Evolutionary conservation across 2,113 vertebrate genomes (phyloP).

Genomic region (Monopterus albus): DNA sequence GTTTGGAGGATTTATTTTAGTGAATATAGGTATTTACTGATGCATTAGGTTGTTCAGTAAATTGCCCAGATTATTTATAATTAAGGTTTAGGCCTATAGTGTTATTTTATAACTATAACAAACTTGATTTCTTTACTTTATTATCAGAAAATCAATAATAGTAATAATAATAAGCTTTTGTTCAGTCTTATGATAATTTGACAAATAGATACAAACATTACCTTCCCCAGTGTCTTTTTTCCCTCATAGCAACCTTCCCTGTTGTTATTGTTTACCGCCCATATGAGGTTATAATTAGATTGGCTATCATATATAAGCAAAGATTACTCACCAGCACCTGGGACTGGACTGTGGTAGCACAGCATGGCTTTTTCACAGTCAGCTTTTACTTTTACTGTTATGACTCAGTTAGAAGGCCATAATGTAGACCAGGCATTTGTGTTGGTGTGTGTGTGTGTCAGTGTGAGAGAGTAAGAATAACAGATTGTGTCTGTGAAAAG

Average conservation of each 20-base stretch:
- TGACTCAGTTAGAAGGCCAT: slow-evolving; percentile 70
- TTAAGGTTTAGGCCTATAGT: too few species aligned
- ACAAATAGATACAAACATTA: background rate
- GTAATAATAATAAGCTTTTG: too few species aligned
- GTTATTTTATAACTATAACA: background rate
- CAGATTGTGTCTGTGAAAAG: slow-evolving; percentile 54
- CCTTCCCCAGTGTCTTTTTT: background rate
- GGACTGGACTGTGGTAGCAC: slow-evolving; percentile 63
- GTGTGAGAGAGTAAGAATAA: slow-evolving; percentile 35
- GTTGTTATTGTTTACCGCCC: slow-evolving; percentile 70
- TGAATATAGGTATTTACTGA: too few species aligned
- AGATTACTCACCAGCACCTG: slow-evolving; percentile 71
- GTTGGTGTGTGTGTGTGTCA: slow-evolving; percentile 25
- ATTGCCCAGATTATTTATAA: too few species aligned
- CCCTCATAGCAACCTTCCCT: slow-evolving; percentile 41
- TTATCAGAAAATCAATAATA: background rate
- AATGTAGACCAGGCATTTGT: slow-evolving; percentile 59
- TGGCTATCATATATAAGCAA: slow-evolving; percentile 58
- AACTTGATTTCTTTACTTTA: background rate
- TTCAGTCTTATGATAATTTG: background rate
- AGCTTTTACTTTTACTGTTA: slow-evolving; percentile 70
- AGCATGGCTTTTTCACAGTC: slow-evolving; percentile 64
- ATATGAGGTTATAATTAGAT: slow-evolving; percentile 71
- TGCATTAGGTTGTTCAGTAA: background rate
- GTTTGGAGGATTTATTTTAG: background rate